phyloP scores from a whole-genome alignment of 2,888 invertebrate species.

The Pachliopta kotzebuea region DNA sequence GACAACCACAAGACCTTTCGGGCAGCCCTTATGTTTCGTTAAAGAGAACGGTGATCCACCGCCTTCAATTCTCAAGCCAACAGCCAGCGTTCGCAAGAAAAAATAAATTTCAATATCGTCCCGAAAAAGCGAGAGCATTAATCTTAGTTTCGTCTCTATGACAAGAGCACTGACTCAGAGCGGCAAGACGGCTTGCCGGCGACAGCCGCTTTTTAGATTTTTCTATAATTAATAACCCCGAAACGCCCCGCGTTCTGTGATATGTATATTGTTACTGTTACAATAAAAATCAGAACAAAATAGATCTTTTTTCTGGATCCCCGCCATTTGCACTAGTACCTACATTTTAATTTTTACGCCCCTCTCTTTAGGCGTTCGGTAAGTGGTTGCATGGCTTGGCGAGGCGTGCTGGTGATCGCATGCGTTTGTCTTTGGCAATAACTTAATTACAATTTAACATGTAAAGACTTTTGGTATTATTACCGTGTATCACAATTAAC shows the following conservation, averaged over 20 bases:
- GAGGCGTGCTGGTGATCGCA: conserved; percentile 64
- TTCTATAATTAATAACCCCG: conserved; percentile 60
- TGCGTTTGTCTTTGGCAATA: conserved; percentile 61
- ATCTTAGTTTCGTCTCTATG: conserved; percentile 50
- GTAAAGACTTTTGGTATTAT: conserved; percentile 22
- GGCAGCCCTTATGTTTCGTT: conserved; percentile 88
- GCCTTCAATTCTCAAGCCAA: conserved; percentile 75
- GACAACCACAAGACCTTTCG: conserved; percentile 85
- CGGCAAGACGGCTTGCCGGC: conserved; percentile 52
- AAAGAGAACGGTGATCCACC: conserved; percentile 79
- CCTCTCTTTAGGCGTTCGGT: conserved; percentile 52
- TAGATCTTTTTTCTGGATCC: conserved; percentile 57
- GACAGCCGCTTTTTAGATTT: conserved; percentile 61
- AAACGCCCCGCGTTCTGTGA: conserved; percentile 81
- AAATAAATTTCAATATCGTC: conserved; percentile 57
- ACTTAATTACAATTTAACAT: conserved; percentile 43
- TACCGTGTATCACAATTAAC: conserved; percentile 5
- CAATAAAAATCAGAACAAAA: conserved; percentile 71
- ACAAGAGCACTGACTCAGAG: conserved; percentile 60
- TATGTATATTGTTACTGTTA: conserved; percentile 79
- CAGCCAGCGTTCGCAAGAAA: conserved; percentile 77
- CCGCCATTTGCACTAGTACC: conserved; percentile 48
- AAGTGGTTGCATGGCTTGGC: conserved; percentile 77
- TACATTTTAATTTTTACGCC: conserved; percentile 49
- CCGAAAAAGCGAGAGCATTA: conserved; percentile 49